These are phyloP conservation scores for Acholoe squamosa DNA, from an alignment of 2,888 invertebrate species.

Conservation along the genomic window DNA sequence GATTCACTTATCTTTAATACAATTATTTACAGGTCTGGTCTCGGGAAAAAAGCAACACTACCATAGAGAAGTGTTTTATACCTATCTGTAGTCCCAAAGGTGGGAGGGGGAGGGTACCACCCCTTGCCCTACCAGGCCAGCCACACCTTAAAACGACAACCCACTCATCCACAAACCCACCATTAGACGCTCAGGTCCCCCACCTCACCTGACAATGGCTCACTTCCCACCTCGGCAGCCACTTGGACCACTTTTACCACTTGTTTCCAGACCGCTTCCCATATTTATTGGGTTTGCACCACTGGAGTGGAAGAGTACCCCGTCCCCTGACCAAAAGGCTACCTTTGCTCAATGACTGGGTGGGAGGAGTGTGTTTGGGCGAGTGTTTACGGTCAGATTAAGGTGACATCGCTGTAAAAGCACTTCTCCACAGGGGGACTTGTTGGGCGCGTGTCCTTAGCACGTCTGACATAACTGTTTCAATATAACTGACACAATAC, in stretches of 20 bases:
- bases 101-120: no score
- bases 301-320: slow-evolving; percentile 24
- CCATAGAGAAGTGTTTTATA: no score
- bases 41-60: no score
- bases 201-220: no score
- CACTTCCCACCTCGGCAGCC: not conserved
- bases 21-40: no score
- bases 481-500: slow-evolving; percentile 17
- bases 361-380: slow-evolving; percentile 26
- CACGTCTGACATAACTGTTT: slow-evolving; percentile 47
- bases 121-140: not conserved
- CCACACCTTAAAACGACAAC: slow-evolving; percentile 39
- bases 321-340: slow-evolving; percentile 17
- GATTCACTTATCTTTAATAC: no score
- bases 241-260: not conserved
- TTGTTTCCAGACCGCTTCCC: slow-evolving; percentile 38
- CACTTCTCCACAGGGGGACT: not conserved
- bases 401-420: not conserved
- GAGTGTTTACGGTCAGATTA: slow-evolving; percentile 46
- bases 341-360: slow-evolving; percentile 1
- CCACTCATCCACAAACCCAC: not conserved
- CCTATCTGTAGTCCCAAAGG: no score
- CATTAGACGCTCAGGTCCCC: not conserved
- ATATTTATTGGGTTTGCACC: not conserved
- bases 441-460: slow-evolving; percentile 1